phyloP scores from a whole-genome alignment of 35 echinoderm and acorn worm species.

The Stichopus chloronotus region DNA sequence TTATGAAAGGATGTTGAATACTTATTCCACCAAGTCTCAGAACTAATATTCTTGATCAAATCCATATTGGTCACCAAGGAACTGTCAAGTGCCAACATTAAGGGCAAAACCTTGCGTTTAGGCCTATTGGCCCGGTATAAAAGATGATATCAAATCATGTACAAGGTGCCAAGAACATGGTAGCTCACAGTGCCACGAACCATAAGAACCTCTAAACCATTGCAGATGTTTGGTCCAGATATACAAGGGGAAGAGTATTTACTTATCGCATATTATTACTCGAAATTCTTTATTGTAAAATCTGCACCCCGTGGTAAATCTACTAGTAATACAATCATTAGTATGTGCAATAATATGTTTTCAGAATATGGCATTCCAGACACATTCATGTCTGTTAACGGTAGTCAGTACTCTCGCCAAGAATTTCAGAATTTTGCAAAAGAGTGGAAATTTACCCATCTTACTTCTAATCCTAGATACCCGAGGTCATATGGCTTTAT shows the following conservation, averaged over 20 bases:
- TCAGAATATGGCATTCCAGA: slow-evolving; percentile 73
- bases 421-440: slow-evolving; percentile 1
- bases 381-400: slow-evolving; percentile 67
- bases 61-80: slow-evolving; percentile 76
- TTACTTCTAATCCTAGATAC: slow-evolving; percentile 64
- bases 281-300: slow-evolving; percentile 56
- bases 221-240: slow-evolving; percentile 65
- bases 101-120: slow-evolving; percentile 64
- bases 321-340: slow-evolving; percentile 59
- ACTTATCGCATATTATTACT: slow-evolving; percentile 64
- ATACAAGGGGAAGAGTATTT: slow-evolving; percentile 68
- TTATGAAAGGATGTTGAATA: slow-evolving; percentile 78
- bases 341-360: slow-evolving; percentile 66
- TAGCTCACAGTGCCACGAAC: not conserved
- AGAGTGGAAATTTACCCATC: slow-evolving; percentile 58
- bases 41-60: slow-evolving; percentile 30
- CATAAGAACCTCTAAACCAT: slow-evolving; percentile 14
- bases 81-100: slow-evolving; percentile 48
- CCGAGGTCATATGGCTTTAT: slow-evolving; percentile 69
- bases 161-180: not conserved
- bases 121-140: slow-evolving; percentile 59
- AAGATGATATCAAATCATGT: slow-evolving; percentile 56
- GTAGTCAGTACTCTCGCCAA: slow-evolving; percentile 53
- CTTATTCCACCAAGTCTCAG: slow-evolving; percentile 52
- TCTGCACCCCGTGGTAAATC: slow-evolving; percentile 37